Evolutionary conservation across 1,140 invertebrate species (phyloP), one percentile per base, ranked within the genome.

Genomic region (Plectrocnemia conspersa): DNA sequence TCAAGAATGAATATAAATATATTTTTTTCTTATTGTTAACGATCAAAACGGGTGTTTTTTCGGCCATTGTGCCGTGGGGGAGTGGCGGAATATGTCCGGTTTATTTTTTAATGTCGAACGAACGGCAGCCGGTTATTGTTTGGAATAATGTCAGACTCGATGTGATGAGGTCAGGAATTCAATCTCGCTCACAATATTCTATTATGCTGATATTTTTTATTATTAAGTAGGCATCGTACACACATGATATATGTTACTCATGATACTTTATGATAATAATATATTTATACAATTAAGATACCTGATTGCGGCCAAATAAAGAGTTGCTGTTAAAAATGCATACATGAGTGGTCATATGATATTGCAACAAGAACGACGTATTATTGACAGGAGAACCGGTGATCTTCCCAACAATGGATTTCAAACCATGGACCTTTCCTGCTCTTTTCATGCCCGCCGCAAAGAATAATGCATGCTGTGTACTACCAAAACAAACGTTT

Each of bases 1-100:
- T 47, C 23, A 47, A 47, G 44, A 47, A 25, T 15, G 25, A 6
- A 23, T 29, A 47, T 19, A 47, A 27, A 29, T 27, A 47, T 47
- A 24, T 47, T 47, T 44, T n/a, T 47, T 47, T 32, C 18, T 19
- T 47, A 47, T 47, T 47, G 44, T 47, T 47, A 47, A 23, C 44
- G 44, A 23, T 16, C 44, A 32, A 47, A 47, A 47, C 44, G 44
- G 33, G 15, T 19, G 27, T 47, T 47, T 47, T 47, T 47, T 24
- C 23, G 44, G 13, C 47, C 47, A 50, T 50, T 50, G 33, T 38
- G 32, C 22, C 9, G 46, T 35, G 47, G 47, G 47, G 47, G 47
- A 50, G 47, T 50, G 47, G 33, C 47, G 21, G 25, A 22, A 22
- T 29, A 27, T 50, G 47, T 50, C 47, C 47, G 47, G 47, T 50